Percentiles rank a stretch among this genome's conserved stretches.
Evolutionary conservation across 2,113 vertebrate species (phyloP).

Genomic region (Tachysurus vachellii): DNA sequence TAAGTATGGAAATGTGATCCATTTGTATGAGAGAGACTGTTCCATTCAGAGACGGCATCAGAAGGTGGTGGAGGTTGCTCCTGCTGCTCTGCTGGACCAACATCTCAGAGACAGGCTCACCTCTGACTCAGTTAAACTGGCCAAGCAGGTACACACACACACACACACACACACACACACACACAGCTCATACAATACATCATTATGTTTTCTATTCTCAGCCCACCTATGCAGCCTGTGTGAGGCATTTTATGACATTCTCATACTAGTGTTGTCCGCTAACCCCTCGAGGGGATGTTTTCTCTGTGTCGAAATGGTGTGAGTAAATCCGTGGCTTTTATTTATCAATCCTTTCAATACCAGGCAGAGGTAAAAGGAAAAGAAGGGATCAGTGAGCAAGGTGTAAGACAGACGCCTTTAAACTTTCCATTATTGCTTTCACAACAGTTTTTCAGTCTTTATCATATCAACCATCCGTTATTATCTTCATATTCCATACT

Average conservation of each 20-base stretch:
- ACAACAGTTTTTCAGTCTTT: neutral
- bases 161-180: neutral
- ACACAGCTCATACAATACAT: neutral
- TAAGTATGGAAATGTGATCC: constrained; percentile 86
- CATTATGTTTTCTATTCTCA: neutral
- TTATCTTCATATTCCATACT: neutral
- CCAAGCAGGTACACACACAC: constrained; percentile 70
- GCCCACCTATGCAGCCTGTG: neutral
- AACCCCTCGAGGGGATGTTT: constrained; percentile 23
- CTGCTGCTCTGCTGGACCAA: constrained; percentile 70
- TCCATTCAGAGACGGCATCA: constrained; percentile 92
- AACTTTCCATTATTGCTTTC: constrained; percentile 2
- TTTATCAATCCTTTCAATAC: constrained; percentile 21
- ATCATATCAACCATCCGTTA: neutral
- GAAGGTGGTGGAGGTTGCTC: constrained; percentile 83
- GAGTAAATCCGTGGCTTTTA: constrained; percentile 28
- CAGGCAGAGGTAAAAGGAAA: neutral
- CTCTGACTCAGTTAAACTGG: constrained; percentile 73
- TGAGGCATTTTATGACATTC: neutral
- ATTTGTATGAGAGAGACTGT: constrained; percentile 90
- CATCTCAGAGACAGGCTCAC: constrained; percentile 73
- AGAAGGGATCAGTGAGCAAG: neutral
- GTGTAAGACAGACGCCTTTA: neutral
- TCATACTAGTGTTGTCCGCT: constrained; percentile 3
- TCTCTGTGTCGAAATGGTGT: neutral